Base-by-base conservation (phyloP, 2,888 invertebrate species). In the Vesta saturnalis region DNA sequence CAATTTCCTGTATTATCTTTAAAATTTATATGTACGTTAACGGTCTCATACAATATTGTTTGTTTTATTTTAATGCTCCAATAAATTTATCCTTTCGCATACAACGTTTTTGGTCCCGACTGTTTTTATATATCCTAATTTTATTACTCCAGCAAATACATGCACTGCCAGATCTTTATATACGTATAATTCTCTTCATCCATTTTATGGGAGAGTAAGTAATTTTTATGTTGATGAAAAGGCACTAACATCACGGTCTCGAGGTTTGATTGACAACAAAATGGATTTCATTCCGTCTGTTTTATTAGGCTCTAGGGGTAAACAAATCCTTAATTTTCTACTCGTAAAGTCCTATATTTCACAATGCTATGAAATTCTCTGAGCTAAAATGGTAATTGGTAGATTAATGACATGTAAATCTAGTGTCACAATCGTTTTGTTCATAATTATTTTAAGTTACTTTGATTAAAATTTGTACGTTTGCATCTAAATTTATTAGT, bases 1-100 rank as follows among this genome's bases (percentile, higher is more conserved):
- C 62, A 59, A 62, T 58, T 67, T 67, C 60, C 57, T 59, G 56
- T 46, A 54, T 52, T 55, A 57, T 47, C 63, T 55, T 54, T 30
- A 60, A 68, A 64, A 30, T n/a, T n/a, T n/a, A n/a, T n/a, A n/a
- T n/a, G n/a, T 62, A 60, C 58, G 59, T 70, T 67, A 71, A 67
- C 67, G 69, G 62, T 61, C 67, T 61, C 72, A 72, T 70, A 70
- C 72, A 70, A 70, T 68, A 72, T 56, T 72, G 69, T 72, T 69
- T 67, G 64, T 70, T 72, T 70, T 66, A 70, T 52, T 70, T 72
- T 72, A 72, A 70, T 68, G 70, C 60, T 49, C 49, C 68, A 66
- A 72, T 72, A 72, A 72, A 72, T 70, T 68, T 68, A 56, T 64
- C 39, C 56, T 47, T 30, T 63, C 62, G 60, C 23, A 66, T 69